phyloP scores from a whole-genome alignment of 2,888 invertebrate genomes.

The Clostera curtula region DNA sequence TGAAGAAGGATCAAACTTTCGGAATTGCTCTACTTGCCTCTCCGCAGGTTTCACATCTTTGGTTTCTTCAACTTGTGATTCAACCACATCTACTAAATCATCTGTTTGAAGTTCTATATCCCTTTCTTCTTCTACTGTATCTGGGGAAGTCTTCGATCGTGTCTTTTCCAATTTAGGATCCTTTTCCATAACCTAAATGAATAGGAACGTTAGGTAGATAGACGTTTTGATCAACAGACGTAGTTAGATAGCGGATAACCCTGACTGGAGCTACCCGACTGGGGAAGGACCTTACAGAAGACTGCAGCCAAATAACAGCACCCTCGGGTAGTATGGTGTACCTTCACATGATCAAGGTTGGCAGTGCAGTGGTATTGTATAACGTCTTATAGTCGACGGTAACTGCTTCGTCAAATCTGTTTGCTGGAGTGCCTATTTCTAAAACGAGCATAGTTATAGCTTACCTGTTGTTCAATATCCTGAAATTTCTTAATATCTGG shows the following conservation, averaged over 20 bases:
- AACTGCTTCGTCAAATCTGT: too few relatives aligned
- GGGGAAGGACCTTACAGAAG: too few relatives aligned
- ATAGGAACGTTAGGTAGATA: too few relatives aligned
- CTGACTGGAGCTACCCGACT: too few relatives aligned
- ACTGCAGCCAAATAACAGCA: too few relatives aligned
- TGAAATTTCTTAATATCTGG: conserved; percentile 71
- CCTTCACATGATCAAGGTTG: too few relatives aligned
- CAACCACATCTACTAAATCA: conserved; percentile 29
- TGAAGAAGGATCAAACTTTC: conserved; percentile 63
- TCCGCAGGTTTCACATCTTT: conserved; percentile 50
- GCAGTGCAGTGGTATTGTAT: too few relatives aligned
- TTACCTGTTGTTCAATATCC: conserved; percentile 65
- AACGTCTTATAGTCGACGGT: too few relatives aligned
- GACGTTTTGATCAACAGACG: too few relatives aligned
- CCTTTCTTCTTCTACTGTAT: conserved; percentile 44
- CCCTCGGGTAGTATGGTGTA: too few relatives aligned
- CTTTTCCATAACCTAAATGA: conserved; percentile 46
- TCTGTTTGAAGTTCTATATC: conserved; percentile 27
- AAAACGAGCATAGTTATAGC: too few relatives aligned
- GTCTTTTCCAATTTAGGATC: conserved; percentile 55
- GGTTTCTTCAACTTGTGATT: conserved; percentile 43
- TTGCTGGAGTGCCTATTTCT: background rate
- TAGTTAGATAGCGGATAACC: too few relatives aligned
- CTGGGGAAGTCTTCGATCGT: conserved; percentile 59
- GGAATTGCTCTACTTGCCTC: conserved; percentile 53